These are phyloP conservation scores for Artibeus lituratus DNA, from an alignment of 2,797 vertebrate species.

Conservation along the genomic window DNA sequence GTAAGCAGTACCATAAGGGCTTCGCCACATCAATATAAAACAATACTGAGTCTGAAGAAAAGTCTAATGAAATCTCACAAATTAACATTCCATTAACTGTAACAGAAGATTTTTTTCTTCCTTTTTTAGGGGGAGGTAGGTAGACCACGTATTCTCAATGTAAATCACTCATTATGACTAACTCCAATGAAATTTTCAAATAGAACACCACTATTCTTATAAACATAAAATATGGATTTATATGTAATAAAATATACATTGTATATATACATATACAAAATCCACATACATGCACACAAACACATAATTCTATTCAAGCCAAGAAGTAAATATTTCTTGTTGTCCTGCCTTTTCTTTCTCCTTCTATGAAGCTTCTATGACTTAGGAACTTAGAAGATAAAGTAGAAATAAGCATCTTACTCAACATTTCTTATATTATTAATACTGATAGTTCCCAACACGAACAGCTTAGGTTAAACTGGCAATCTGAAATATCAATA, in stretches of 20 bases:
- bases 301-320: background rate
- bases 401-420: background rate
- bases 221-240: background rate
- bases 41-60: background rate
- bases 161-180: background rate
- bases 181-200: slow-evolving; percentile 28
- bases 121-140: background rate
- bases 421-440: background rate
- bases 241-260: background rate
- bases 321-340: slow-evolving; percentile 32
- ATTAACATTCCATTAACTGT: background rate
- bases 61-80: background rate
- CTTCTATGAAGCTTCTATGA: background rate
- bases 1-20: background rate
- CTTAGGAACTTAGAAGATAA: background rate
- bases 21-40: background rate
- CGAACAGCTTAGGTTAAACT: background rate
- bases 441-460: background rate
- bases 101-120: background rate
- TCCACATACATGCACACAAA: background rate
- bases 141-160: background rate
- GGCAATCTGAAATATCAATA: background rate
- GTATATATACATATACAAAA: background rate
- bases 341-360: background rate
- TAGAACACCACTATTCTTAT: background rate